Percentiles rank a stretch among this genome's conserved stretches.
Conservation (phyloP, 2,888 invertebrate genomes). For the Stenichneumon culpator region DNA sequence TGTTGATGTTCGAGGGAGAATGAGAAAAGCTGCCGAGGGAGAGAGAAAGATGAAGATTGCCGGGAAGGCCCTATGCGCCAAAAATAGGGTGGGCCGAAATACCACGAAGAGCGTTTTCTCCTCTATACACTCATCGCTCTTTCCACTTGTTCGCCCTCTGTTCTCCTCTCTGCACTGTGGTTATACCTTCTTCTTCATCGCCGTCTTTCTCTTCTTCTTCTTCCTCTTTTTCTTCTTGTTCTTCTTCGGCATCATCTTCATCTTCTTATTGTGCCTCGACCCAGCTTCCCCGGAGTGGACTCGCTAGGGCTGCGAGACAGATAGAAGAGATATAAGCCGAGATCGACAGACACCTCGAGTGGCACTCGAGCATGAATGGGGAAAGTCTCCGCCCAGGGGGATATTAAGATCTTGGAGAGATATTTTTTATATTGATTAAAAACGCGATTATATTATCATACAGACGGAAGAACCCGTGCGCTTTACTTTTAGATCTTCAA, state of each 20-base stretch:
- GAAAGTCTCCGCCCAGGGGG: conserved; percentile 2
- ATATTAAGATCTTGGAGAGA: conserved; percentile 25
- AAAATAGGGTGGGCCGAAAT: conserved; percentile 71
- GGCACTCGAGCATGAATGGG: conserved; percentile 46
- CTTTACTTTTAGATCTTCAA: background rate
- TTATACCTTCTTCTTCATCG: conserved; percentile 32
- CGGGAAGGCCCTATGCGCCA: conserved; percentile 73
- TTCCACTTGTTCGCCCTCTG: conserved; percentile 51
- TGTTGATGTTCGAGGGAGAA: conserved; percentile 62
- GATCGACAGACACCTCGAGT: conserved; percentile 48
- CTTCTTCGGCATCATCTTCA: background rate
- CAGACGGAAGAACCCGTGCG: background rate
- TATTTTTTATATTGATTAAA: conserved; percentile 3
- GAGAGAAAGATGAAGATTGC: conserved; percentile 61
- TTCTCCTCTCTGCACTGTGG: conserved; percentile 35
- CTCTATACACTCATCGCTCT: conserved; percentile 63
- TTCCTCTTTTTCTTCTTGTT: background rate
- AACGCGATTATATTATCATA: background rate
- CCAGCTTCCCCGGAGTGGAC: conserved; percentile 5
- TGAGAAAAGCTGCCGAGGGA: conserved; percentile 38
- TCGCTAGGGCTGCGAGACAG: conserved; percentile 4
- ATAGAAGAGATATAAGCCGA: conserved; percentile 40
- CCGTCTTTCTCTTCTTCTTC: conserved; percentile 23
- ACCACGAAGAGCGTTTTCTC: conserved; percentile 64
- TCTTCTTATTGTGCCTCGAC: conserved; percentile 7